Evolutionary conservation across 1,140 invertebrate genomes (phyloP).

Genomic region (Sitophilus oryzae): DNA sequence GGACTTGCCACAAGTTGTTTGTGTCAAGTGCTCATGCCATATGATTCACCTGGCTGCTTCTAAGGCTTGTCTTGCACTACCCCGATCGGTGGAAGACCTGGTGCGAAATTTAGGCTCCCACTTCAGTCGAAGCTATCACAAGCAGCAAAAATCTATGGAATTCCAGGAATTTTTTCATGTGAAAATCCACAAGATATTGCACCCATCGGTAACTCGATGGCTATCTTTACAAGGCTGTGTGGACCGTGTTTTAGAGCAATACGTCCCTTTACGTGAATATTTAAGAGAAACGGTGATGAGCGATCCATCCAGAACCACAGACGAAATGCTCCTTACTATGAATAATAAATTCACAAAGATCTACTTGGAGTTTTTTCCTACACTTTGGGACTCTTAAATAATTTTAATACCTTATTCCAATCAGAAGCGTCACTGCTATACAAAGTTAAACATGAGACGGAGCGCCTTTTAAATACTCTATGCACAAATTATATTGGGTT

Average conservation of each 20-base stretch:
- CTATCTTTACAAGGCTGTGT: constrained; percentile 41
- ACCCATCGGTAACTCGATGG: constrained; percentile 38
- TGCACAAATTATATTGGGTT: too few relatives aligned
- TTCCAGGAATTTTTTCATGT: constrained; percentile 40
- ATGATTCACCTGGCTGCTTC: constrained; percentile 7
- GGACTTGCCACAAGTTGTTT: constrained; percentile 1
- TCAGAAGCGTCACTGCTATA: too few relatives aligned
- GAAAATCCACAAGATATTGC: constrained; percentile 40
- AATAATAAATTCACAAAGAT: too few relatives aligned
- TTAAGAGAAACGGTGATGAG: constrained; percentile 33
- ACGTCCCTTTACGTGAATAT: constrained; percentile 35
- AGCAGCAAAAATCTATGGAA: constrained; percentile 37
- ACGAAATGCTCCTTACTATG: too few relatives aligned
- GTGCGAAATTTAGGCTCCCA: too few relatives aligned
- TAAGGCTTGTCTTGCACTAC: constrained; percentile 12
- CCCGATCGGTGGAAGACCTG: too few relatives aligned
- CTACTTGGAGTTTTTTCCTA: too few relatives aligned
- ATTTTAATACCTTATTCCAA: too few relatives aligned
- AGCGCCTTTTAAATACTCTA: too few relatives aligned
- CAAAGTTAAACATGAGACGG: too few relatives aligned
- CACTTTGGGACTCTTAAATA: too few relatives aligned
- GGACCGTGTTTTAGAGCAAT: constrained; percentile 38
- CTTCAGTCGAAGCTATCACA: constrained; percentile 36
- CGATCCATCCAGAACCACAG: constrained; percentile 40
- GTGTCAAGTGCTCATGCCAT: constrained; percentile 12